Conservation (phyloP, 1,140 invertebrate species). For the Lepeophtheirus salmonis region DNA sequence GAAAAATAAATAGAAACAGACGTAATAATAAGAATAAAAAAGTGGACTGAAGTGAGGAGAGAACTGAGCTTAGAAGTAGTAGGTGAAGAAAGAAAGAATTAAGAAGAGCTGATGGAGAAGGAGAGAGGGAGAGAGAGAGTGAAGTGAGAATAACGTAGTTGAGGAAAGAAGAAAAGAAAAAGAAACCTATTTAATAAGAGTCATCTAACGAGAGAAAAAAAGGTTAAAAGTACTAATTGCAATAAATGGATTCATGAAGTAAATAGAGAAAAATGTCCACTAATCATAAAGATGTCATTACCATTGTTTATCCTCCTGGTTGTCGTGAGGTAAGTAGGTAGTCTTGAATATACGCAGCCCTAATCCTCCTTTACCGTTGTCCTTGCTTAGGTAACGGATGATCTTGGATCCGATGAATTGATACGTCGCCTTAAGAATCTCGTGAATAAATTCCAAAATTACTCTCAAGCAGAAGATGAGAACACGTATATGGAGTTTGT, state of each 20-base stretch:
- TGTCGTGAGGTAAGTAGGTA: slow-evolving; percentile 44
- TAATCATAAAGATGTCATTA: slow-evolving; percentile 17
- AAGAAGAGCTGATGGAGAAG: background rate
- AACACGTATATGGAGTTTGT: slow-evolving; percentile 47
- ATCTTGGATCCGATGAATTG: slow-evolving; percentile 80
- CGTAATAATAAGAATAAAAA: no score
- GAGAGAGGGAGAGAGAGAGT: background rate
- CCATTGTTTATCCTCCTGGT: slow-evolving; percentile 61
- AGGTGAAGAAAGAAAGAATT: background rate
- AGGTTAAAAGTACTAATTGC: background rate
- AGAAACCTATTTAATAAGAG: background rate
- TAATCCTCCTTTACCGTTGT: background rate
- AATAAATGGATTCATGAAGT: background rate
- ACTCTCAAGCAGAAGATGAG: slow-evolving; percentile 15
- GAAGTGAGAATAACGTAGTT: background rate
- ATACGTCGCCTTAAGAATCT: slow-evolving; percentile 80
- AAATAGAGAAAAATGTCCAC: background rate
- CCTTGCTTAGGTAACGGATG: slow-evolving; percentile 45
- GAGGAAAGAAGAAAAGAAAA: background rate
- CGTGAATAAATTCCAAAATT: slow-evolving; percentile 55
- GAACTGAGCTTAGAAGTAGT: no score
- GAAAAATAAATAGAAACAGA: no score
- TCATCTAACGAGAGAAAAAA: background rate
- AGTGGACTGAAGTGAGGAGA: no score
- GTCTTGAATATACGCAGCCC: background rate